Base-by-base conservation (phyloP, 2,113 vertebrate genomes). In the Amphiprion percula region DNA sequence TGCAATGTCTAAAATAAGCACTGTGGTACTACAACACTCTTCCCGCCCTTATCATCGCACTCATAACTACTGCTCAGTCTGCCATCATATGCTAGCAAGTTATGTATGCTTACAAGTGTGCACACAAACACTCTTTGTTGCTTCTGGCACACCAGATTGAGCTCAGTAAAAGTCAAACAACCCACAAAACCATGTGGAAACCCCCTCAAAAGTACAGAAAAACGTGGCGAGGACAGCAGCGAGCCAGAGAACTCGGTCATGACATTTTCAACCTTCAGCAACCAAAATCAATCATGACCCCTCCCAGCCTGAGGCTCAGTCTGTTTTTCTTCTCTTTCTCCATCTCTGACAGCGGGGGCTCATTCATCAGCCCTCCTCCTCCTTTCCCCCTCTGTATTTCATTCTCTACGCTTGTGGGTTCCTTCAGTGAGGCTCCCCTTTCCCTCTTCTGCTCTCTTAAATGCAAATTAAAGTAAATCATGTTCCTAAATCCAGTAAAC, bases 271-370 rank as follows among this genome's bases (percentile, higher is more conserved):
- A 78, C 76, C 68, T 67, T 66, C 41, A 82, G 19, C 19, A 30
- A n/a, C n/a, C 26, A 55, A 44, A 78, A 77, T 87, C 88, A 81
- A 66, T 77, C 61, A 53, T 3, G 16, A 41, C 52, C 59, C 33
- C 39, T 24, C 62, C 65, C 79, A 52, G 53, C 49, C 68, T 49
- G 19, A 19, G 62, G 23, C 64, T 33, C 41, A 39, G 23, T 77
- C 68, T 67, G 53, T 56, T 84, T 23, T 21, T 37, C 60, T 41
- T 61, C 39, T 44, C 55, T 66, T 21, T 21, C 21, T 21, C 21
- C 21, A n/a, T 80, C 12, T 70, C 24, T 74, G 39, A 56, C 56
- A 77, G 55, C 14, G 15, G 39, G 44, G 44, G 67, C 15, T 33
- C 84, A 59, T 80, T 83, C 78, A 74, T 64, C 49, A 50, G 17